A percentile compares a stretch with the other conserved stretches of the same genome.
These are phyloP conservation scores for Fulica atra DNA, from an alignment of 2,113 vertebrate genomes.

Conservation along the genomic window DNA sequence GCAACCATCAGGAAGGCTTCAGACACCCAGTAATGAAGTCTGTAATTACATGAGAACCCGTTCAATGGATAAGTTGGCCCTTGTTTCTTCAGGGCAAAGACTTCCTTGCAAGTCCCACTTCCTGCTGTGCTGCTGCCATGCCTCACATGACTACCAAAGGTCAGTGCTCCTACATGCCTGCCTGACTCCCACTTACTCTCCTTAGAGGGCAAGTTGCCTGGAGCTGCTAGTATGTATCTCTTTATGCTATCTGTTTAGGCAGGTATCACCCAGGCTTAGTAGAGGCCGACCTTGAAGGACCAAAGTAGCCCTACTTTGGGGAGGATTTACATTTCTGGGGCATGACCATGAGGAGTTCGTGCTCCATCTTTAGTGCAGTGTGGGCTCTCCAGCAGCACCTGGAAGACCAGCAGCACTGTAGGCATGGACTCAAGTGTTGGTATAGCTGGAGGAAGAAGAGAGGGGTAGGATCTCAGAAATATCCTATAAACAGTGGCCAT, in stretches of 20 bases:
- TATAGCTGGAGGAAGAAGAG: neutral
- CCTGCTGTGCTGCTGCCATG: neutral
- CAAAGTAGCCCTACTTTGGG: neutral
- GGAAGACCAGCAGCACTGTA: neutral
- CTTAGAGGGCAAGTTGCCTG: neutral
- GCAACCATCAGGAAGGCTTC: neutral
- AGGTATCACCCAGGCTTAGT: neutral
- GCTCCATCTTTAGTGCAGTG: neutral
- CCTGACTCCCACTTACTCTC: too few relatives aligned
- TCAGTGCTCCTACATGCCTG: neutral
- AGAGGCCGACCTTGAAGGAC: neutral
- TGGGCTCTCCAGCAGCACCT: neutral
- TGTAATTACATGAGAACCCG: neutral
- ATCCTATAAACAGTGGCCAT: neutral
- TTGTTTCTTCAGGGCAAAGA: neutral
- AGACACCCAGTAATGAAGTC: neutral
- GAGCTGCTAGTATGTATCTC: neutral
- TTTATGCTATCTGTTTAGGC: neutral
- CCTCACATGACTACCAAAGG: neutral
- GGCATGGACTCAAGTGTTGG: neutral
- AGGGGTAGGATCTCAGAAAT: neutral
- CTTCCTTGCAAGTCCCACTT: neutral
- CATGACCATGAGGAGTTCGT: neutral
- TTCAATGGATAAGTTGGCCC: neutral
- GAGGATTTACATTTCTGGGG: neutral